Percentiles rank a stretch among this genome's conserved stretches.
phyloP scores from a whole-genome alignment of 1,140 invertebrate species.

The Papilio polyxenes region DNA sequence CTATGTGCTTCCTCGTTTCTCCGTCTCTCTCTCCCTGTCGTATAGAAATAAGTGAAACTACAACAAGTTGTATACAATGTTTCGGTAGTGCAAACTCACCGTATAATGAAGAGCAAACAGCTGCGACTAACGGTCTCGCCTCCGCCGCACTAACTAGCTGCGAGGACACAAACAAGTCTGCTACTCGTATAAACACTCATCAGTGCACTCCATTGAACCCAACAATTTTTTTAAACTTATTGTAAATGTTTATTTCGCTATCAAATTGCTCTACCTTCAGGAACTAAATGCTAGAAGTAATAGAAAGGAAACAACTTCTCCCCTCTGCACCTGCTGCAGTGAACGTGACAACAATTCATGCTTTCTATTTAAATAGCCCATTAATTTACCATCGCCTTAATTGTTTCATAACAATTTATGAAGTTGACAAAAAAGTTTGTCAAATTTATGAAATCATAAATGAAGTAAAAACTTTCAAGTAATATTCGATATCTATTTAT shows the following conservation, averaged over 20 bases:
- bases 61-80: no score
- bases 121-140: not conserved
- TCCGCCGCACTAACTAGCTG: not conserved
- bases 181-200: not conserved
- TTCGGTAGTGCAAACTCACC: no score
- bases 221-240: not conserved
- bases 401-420: not conserved
- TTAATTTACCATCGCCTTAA: not conserved
- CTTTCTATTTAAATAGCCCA: not conserved
- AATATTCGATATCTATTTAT: no score
- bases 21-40: no score
- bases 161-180: not conserved
- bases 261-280: not conserved
- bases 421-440: not conserved
- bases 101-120: not conserved
- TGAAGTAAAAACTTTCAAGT: no score
- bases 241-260: not conserved
- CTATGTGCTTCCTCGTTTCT: no score
- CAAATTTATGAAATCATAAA: no score
- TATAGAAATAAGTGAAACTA: no score
- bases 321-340: not conserved
- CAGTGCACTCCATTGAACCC: not conserved
- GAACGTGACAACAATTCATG: constrained; percentile 6
- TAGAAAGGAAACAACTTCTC: not conserved
- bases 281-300: not conserved